phyloP scores from a whole-genome alignment of 1,140 invertebrate species.

The Lordiphosa stackelbergi region DNA sequence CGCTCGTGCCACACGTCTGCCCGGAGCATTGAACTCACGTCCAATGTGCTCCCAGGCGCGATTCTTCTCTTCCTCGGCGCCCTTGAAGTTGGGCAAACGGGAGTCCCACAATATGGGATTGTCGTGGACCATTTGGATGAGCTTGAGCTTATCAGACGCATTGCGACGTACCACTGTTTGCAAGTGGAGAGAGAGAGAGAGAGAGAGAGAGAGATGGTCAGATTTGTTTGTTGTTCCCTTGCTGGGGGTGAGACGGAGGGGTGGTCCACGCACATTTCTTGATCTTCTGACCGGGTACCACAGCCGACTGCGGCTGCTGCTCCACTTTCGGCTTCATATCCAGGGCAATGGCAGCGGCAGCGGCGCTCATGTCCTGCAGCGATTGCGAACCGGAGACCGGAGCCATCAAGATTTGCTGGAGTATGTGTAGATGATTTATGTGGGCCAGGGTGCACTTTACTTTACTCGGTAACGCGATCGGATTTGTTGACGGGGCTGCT shows the following conservation, averaged over 20 bases:
- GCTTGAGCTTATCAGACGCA: conserved; percentile 71
- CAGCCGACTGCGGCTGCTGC: conserved; percentile 16
- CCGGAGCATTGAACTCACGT: conserved; percentile 71
- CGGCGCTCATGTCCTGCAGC: conserved; percentile 61
- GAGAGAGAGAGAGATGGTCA: conserved; percentile 16
- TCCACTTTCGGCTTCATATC: conserved; percentile 65
- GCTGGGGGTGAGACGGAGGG: background rate
- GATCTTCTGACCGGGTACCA: conserved; percentile 54
- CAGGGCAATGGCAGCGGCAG: conserved; percentile 59
- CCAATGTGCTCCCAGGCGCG: conserved; percentile 74
- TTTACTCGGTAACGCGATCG: conserved; percentile 14
- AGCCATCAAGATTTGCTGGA: conserved; percentile 56
- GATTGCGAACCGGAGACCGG: conserved; percentile 45
- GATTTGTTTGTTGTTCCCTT: background rate
- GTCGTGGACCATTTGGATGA: conserved; percentile 75
- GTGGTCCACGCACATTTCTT: conserved; percentile 67
- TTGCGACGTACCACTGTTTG: conserved; percentile 67
- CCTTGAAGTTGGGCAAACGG: conserved; percentile 74
- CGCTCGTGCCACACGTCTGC: conserved; percentile 67
- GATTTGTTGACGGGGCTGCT: conserved; percentile 43
- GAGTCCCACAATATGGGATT: conserved; percentile 75
- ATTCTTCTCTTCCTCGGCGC: conserved; percentile 75
- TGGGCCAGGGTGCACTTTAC: too few relatives aligned
- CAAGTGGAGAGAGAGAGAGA: background rate
- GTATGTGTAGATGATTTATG: conserved; percentile 19